Base-by-base conservation (phyloP, 2,888 invertebrate species). In the Drosophila putrida region DNA sequence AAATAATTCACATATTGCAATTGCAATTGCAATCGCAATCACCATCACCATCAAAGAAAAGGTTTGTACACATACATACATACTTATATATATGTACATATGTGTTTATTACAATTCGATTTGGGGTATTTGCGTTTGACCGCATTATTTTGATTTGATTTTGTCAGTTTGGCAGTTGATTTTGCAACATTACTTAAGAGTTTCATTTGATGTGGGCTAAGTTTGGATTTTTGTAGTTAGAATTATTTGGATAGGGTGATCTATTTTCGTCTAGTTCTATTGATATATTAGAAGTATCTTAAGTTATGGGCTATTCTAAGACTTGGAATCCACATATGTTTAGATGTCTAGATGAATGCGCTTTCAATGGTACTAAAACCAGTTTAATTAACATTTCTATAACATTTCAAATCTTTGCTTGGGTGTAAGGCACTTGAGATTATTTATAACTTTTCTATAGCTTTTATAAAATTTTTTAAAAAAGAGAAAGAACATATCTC, bases 1-100 rank as follows among this genome's bases (percentile, higher is more conserved):
- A 50, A 53, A 65, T 33, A 71, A 75, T 73, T 82, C 80, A 65
- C 49, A 63, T 71, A 75, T 71, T 70, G 78, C 78, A 73, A 77
- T 77, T 74, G 73, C 73, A 75, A 25, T 55, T 44, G 41, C 54
- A 54, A 33, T 54, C 39, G 53, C 39, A 53, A 11, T 54, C 31
- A 15, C 39, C 35, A 20, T 47, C 35, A 36, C 50, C 43, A 43
- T n/a, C 51, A 13, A 75, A 58, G 47, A 55, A 72, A 72, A 72
- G 72, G 72, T 77, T 72, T 72, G 72, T 64, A 69, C 38, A 38
- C 28, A 33, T 33, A 47, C 31, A 54, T 20, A 39, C 15, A 20
- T 20, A 39, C 15, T 3, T 20, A 20, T 1, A 2, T 20, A 20
- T 20, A 20, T 20, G 20, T 15, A 28, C 39, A n/a, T 13, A 50